Evolutionary conservation across 2,888 invertebrate species (phyloP).

Genomic region (Drosophila mulleri): DNA sequence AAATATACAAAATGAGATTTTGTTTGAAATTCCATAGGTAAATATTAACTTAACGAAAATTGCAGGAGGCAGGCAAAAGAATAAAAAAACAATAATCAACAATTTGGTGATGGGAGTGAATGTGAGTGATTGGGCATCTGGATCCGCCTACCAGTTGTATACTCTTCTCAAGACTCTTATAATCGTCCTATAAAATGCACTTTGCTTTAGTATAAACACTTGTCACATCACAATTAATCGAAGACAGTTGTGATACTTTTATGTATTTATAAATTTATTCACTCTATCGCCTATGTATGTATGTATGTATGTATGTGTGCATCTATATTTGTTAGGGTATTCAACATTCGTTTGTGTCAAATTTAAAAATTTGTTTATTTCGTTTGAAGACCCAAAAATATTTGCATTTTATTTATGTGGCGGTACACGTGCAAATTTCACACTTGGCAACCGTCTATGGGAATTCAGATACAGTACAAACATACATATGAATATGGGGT

Average conservation of each 20-base stretch:
- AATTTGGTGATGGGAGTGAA: background rate
- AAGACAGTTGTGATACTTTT: background rate
- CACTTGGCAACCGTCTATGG: constrained; percentile 25
- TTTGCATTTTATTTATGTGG: constrained; percentile 20
- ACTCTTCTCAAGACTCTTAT: constrained; percentile 1
- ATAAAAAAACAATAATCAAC: constrained; percentile 11
- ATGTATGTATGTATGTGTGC: no score
- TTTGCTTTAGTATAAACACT: background rate
- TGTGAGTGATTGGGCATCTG: background rate
- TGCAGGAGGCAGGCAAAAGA: constrained; percentile 14
- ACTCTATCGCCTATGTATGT: background rate
- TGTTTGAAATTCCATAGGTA: constrained; percentile 45
- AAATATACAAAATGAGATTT: constrained; percentile 61
- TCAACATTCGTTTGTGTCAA: background rate
- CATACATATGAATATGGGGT: background rate
- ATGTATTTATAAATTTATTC: no score
- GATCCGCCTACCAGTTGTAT: background rate
- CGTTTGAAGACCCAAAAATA: constrained; percentile 12
- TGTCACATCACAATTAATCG: background rate
- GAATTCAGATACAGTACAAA: background rate
- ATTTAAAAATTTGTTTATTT: background rate
- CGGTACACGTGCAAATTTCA: constrained; percentile 20
- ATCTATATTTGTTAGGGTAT: background rate
- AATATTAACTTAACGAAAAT: constrained; percentile 42
- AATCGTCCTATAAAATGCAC: background rate